Conservation (phyloP, 2,888 invertebrate genomes). For the Xylota sylvarum region DNA sequence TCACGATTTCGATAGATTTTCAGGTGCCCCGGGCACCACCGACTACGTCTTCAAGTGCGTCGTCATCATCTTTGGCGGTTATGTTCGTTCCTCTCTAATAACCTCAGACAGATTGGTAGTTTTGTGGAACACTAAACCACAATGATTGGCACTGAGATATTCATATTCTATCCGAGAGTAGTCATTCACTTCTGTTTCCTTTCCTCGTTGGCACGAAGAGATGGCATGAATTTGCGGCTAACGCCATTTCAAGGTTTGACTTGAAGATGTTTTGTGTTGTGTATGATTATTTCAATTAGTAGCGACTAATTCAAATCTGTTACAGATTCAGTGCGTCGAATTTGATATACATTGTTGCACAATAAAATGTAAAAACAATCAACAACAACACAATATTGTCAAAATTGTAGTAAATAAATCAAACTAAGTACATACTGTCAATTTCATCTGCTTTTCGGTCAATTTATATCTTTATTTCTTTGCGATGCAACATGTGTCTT, state of each 20-base stretch:
- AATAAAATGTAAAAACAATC: background rate
- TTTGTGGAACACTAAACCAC: constrained; percentile 71
- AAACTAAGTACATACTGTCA: background rate
- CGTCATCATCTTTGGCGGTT: constrained; percentile 38
- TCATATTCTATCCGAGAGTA: constrained; percentile 39
- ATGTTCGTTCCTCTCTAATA: constrained; percentile 63
- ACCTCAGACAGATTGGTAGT: constrained; percentile 52
- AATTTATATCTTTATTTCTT: background rate
- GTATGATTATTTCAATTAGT: constrained; percentile 59
- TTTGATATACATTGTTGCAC: constrained; percentile 38
- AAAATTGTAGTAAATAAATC: background rate
- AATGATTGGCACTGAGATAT: constrained; percentile 54
- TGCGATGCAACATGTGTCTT: background rate
- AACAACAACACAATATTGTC: background rate
- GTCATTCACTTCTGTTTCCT: constrained; percentile 53
- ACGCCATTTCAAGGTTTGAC: constrained; percentile 51
- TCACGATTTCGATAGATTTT: constrained; percentile 67
- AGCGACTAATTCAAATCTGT: constrained; percentile 42
- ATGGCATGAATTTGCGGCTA: constrained; percentile 13
- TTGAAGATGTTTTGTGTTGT: constrained; percentile 35
- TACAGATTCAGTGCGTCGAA: constrained; percentile 36
- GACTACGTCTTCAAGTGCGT: constrained; percentile 60
- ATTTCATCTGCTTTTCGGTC: background rate
- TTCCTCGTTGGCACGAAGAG: constrained; percentile 3
- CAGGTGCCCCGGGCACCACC: constrained; percentile 21